Percentiles rank a stretch among this genome's conserved stretches.
These are phyloP conservation scores for Tinea pellionella DNA, from an alignment of 2,888 invertebrate species.

Conservation along the genomic window DNA sequence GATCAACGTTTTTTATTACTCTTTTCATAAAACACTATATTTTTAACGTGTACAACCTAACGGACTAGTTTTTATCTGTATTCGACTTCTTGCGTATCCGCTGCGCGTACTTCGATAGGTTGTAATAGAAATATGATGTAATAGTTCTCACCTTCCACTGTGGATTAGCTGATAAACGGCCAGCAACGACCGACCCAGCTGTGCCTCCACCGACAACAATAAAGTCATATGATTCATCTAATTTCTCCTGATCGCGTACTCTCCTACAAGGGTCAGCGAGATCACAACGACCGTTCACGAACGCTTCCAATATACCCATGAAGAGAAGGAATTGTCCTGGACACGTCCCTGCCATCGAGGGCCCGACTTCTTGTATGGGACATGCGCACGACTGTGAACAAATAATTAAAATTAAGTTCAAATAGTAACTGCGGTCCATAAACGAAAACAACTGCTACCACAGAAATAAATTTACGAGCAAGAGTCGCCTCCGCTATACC, in stretches of 20 bases:
- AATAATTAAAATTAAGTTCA: no score
- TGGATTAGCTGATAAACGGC: conserved; percentile 72
- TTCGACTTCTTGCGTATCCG: no score
- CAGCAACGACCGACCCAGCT: conserved; percentile 74
- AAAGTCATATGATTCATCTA: conserved; percentile 72
- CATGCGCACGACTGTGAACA: conserved; percentile 62
- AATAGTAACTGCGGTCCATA: no score
- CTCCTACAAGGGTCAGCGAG: conserved; percentile 72
- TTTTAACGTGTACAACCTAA: no score
- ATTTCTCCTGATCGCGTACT: conserved; percentile 44
- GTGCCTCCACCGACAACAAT: conserved; percentile 76
- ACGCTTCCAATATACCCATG: conserved; percentile 74
- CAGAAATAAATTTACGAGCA: no score
- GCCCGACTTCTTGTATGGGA: conserved; percentile 64
- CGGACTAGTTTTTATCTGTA: no score
- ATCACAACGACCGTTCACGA: conserved; percentile 69
- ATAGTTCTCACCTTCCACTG: conserved; percentile 66
- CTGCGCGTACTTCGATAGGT: no score
- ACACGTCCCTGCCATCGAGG: conserved; percentile 68
- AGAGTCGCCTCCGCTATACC: no score
- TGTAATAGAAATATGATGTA: no score
- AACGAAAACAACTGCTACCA: no score
- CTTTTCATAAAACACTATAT: no score
- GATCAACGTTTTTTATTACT: no score
- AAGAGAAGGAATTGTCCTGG: conserved; percentile 72